These are phyloP conservation scores for Drosophila ercepeae DNA, from an alignment of 1,140 invertebrate species.

Conservation along the genomic window DNA sequence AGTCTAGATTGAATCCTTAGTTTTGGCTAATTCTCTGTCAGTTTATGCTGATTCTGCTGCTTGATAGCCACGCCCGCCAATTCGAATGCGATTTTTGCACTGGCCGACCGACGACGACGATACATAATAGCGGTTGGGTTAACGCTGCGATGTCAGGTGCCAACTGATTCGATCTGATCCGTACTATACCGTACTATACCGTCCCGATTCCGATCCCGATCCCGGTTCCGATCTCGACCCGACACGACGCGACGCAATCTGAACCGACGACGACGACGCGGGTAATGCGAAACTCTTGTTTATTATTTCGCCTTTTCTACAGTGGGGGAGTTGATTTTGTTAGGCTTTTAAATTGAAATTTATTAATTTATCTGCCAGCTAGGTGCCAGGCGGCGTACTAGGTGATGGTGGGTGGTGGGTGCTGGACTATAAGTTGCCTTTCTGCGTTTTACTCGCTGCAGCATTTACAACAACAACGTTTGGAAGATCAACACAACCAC, in stretches of 20 bases:
- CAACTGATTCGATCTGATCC: conserved; percentile 34
- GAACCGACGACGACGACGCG: conserved; percentile 15
- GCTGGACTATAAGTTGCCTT: conserved; percentile 51
- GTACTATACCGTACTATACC: conserved; percentile 9
- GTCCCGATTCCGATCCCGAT: conserved; percentile 18
- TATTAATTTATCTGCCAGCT: conserved; percentile 34
- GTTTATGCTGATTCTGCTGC: conserved; percentile 42
- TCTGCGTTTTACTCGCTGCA: conserved; percentile 50
- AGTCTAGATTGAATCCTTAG: background rate
- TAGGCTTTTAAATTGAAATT: conserved; percentile 70
- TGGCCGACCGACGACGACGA: conserved; percentile 64
- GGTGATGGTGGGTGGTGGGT: conserved; percentile 8
- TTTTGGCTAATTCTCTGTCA: conserved; percentile 24
- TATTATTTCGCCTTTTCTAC: conserved; percentile 8
- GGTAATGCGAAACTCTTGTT: conserved; percentile 30
- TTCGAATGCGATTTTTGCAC: conserved; percentile 64
- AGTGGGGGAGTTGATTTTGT: conserved; percentile 37
- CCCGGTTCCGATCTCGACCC: background rate
- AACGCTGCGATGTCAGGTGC: conserved; percentile 37
- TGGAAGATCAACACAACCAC: conserved; percentile 5
- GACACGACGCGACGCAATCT: conserved; percentile 30
- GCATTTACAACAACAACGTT: conserved; percentile 9
- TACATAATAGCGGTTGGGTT: conserved; percentile 60
- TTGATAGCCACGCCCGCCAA: conserved; percentile 49
- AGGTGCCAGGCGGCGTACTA: background rate